A percentile compares a stretch with the other conserved stretches of the same genome.
Evolutionary conservation across 92 coral and sea anemone species (phyloP).

Genomic region (Desmophyllum pertusum): DNA sequence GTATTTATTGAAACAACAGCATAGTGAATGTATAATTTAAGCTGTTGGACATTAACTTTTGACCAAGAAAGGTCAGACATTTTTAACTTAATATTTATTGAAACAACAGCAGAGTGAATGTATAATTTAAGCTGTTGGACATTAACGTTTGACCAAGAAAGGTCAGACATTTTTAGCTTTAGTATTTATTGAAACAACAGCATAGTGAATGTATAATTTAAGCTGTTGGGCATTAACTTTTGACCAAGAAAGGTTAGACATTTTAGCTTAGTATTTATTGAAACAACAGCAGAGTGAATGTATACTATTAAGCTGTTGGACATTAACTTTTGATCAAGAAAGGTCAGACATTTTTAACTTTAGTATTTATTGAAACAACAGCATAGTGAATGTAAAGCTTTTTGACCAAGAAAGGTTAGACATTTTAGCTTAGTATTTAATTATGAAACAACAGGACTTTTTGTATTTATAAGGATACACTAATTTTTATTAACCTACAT

Average conservation of each 20-base stretch:
- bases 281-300: not conserved
- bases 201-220: too few relatives aligned
- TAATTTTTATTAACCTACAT: conserved; percentile 5
- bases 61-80: conserved; percentile 20
- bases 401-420: not conserved
- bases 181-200: too few relatives aligned
- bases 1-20: conserved; percentile 12
- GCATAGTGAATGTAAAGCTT: not conserved
- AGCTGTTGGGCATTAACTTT: too few relatives aligned
- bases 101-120: conserved; percentile 3
- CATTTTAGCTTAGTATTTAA: not conserved
- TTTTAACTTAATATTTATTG: conserved; percentile 6
- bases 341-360: not conserved
- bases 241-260: too few relatives aligned
- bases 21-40: conserved; percentile 7
- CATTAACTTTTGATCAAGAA: not conserved
- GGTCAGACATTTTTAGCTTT: not conserved
- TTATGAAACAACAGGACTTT: not conserved
- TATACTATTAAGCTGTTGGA: not conserved
- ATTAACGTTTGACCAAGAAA: not conserved
- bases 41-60: conserved; percentile 20
- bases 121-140: conserved; percentile 13
- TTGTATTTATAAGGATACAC: not conserved
- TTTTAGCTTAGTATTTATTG: not conserved
- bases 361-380: conserved; percentile 3